Base-by-base conservation (phyloP, 1,140 invertebrate genomes). In the Solenopsis fugax region DNA sequence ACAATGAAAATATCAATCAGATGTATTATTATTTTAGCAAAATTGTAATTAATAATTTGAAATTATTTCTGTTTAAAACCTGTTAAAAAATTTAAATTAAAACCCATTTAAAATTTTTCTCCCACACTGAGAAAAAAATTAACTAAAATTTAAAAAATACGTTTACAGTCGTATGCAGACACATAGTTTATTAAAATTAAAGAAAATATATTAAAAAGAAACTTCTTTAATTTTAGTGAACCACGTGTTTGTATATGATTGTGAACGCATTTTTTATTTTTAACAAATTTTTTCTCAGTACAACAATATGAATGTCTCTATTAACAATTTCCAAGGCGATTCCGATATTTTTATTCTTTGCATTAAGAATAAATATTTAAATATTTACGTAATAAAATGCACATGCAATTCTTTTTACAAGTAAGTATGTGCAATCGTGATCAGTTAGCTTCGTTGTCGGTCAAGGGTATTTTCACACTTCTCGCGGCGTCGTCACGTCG, bases 401-500 rank as follows among this genome's bases (percentile, higher is more conserved):
- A 45, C 18, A 45, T 21, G 1, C 16, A 67, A 56, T 54, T 65
- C 18, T 37, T 4, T 50, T 0, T 1, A 24, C 12, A 3, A 16
- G 34, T 34, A 13, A 21, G 34, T 34, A 13, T 48, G n/a, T 72
- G 13, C 34, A 48, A 73, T 60, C 6, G 18, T 16, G 69, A 72
- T 58, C 37, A 50, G n/a, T 34, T 58, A 82, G 13, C 67, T 52
- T 45, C 9, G 16, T 45, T 29, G 29, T 56, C 50, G 41, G 45
- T 37, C 1, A 58, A 82, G 24, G 48, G 21, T 73, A 73, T 48
- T 56, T 78, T 80, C 24, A 21, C 52, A 54, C 34, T 78, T 80
- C 21, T 24, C 50, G 34, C 34, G 65, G 41, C 54, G 52, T 73
- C 69, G 69, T 73, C 54, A 54, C 45, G 69, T 60, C 69, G 80